Evolutionary conservation across 2,113 vertebrate genomes (phyloP), one percentile per base, ranked within the genome.

Genomic region (Dissostichus mawsoni): DNA sequence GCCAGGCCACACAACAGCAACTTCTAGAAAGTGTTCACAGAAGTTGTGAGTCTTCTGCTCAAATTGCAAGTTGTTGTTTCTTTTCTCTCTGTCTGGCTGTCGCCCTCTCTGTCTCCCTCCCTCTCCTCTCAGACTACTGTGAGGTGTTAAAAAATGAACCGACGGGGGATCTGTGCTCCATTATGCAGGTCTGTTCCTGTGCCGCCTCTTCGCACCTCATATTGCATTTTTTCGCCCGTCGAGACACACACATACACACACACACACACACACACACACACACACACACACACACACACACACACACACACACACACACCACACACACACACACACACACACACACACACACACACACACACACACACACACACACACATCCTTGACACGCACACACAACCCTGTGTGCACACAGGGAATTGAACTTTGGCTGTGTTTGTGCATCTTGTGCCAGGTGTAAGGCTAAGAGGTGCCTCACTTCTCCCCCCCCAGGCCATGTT

Each of bases 161-260:
- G 86, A 92, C 92, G 78, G 94, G 93, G 93, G 90, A 93, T 87
- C 87, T 78, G 88, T 51, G 87, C 93, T 96, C 96, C 91, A 95
- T 97, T 97, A 96, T 97, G 96, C 98, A 98, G 97, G 97, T 96
- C 97, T 95, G 94, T 97, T 98, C 98, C 97, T 97, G 96, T 90
- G 91, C 95, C 89, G 94, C 95, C 92, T 95, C 95, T 98, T 99
- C 96, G 95, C 98, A 98, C 98, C 97, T 99, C 96, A 94, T 95
- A 98, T 98, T 97, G 97, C 96, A 95, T 98, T 95, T 92, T 95
- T 96, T 41, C 7, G 95, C 96, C 93, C 94, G 79, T 92, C 81
- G 92, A 96, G 92, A 88, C 70, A 23, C 77, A 67, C 69, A 67
- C 82, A 74, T 53, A 72, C 77, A 67, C 69, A 88, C 70, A 23